These are phyloP conservation scores for Corythornis vintsioides DNA, from an alignment of 2,113 vertebrate genomes.

Conservation along the genomic window DNA sequence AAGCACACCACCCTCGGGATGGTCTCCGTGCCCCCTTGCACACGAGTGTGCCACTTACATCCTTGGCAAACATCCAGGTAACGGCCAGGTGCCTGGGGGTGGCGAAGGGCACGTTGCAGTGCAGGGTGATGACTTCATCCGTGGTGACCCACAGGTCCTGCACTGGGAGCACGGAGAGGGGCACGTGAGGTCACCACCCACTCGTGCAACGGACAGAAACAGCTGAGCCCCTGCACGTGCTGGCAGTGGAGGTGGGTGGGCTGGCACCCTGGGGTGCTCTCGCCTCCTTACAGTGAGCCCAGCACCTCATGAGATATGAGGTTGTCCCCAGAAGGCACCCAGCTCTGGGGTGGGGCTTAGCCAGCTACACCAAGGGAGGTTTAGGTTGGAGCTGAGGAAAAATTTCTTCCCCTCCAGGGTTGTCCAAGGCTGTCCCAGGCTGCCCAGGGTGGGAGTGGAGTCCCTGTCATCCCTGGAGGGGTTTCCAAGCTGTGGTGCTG, in stretches of 20 bases:
- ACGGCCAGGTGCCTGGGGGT: rapidly evolving
- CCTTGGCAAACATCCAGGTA: conserved; percentile 38
- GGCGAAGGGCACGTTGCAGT: neutral
- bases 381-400: neutral
- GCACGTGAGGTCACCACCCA: neutral
- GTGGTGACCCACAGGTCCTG: neutral
- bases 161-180: neutral
- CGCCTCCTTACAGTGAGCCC: neutral
- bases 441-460: neutral
- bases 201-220: rapidly evolving
- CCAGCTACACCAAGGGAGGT: neutral
- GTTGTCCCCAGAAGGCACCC: neutral
- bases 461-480: neutral
- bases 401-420: neutral
- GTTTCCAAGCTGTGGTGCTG: neutral
- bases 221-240: neutral
- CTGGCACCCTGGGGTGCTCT: neutral
- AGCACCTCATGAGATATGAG: neutral
- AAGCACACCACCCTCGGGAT: neutral
- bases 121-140: neutral
- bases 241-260: neutral
- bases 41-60: neutral
- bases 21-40: neutral
- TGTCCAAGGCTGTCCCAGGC: too few species aligned
- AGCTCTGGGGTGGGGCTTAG: neutral